phyloP scores from a whole-genome alignment of 2,113 vertebrate species.

The Peromyscus polionotus region DNA sequence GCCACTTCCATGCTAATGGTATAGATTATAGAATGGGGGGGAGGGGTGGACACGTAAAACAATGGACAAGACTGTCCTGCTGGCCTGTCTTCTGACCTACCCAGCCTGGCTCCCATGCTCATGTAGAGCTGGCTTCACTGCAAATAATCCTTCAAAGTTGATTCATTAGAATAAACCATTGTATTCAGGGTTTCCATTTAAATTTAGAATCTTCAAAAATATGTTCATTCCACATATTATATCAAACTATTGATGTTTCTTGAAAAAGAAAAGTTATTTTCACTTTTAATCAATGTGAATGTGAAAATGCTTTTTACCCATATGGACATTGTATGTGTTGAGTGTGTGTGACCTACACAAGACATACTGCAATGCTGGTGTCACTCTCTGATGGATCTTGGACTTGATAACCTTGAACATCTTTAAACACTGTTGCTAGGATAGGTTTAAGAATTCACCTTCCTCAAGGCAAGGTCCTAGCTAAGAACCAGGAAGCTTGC shows the following conservation, averaged over 20 bases:
- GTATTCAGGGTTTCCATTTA: background rate
- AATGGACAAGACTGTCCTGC: background rate
- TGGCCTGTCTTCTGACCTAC: background rate
- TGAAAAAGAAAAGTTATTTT: background rate
- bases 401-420: background rate
- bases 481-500: background rate
- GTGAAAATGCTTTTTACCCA: background rate
- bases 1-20: background rate
- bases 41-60: background rate
- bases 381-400: background rate
- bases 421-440: background rate
- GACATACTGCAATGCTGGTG: background rate
- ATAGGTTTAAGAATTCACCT: background rate
- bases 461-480: background rate
- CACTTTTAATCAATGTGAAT: background rate
- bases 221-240: conserved; percentile 34
- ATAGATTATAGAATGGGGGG: background rate
- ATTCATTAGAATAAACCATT: background rate
- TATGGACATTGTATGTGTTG: background rate
- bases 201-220: background rate
- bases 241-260: conserved; percentile 21
- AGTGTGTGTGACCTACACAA: background rate
- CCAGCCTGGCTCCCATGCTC: background rate
- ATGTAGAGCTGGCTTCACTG: background rate
- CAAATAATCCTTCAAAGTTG: background rate